Base-by-base conservation (phyloP, 2,888 invertebrate genomes). In the Ochlodes sylvanus region DNA sequence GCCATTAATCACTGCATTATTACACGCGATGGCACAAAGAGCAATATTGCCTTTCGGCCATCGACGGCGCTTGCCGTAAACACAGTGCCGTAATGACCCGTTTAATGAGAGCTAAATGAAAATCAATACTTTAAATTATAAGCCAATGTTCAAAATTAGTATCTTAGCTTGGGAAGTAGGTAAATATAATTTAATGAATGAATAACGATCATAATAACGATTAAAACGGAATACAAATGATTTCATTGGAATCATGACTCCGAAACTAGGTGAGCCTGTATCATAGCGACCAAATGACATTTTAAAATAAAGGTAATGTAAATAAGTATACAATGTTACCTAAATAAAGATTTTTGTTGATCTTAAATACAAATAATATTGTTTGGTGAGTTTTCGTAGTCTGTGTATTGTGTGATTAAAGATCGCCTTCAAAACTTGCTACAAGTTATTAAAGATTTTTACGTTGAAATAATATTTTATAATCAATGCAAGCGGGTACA, bases 1-100 rank as follows among this genome's bases (percentile, higher is more conserved):
- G 83, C 85, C 90, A 92, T 92, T 92, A 91, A 92, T 92, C 91
- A 92, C 86, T 76, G 86, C 82, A 86, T 87, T 89, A 90, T 90
- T 91, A 88, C 86, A 83, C 80, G 82, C 78, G 80, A 83, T 81
- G 82, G 84, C 84, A 88, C 87, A 89, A 88, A 87, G 86, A 86
- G 84, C 88, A 85, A 89, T 90, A 89, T 91, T 89, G 89, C 89
- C 86, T 83, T 86, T 87, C 84, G 83, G 78, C 76, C 82, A 82
- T 80, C 81, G 81, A 80, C 77, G 76, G 73, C 81, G 80, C 81
- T 84, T 84, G 80, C 86, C 82, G 84, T 87, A 88, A 90, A 90
- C 88, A 87, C 85, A 87, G 81, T 81, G 82, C 82, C 80, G 79
- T 90, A 90, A 90, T 89, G 89, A 88, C 90, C 87, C 86, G 84